Conservation (phyloP, 2,888 invertebrate genomes). For the Heliconius ethilla region DNA sequence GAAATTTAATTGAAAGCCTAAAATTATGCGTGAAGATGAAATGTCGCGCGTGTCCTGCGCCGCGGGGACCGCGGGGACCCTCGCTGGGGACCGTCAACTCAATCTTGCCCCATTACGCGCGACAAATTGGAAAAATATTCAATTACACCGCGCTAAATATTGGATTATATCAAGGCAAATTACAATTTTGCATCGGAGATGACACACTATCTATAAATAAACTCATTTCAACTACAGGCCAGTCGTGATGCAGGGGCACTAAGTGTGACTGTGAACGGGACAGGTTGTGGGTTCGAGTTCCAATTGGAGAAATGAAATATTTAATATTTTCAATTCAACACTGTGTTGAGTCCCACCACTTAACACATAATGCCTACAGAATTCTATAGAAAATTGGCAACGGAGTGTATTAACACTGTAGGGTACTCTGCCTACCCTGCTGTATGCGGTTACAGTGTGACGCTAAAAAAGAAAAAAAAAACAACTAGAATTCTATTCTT, state of each 20-base stretch:
- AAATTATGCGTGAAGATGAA: constrained; percentile 57
- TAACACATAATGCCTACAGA: no score
- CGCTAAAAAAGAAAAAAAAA: no score
- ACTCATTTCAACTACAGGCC: constrained; percentile 31
- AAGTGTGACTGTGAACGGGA: no score
- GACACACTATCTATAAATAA: constrained; percentile 53
- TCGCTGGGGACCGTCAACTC: constrained; percentile 76
- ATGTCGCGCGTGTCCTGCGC: constrained; percentile 45
- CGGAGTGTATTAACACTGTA: no score
- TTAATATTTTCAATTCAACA: no score
- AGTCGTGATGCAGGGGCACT: no score
- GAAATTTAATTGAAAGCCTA: constrained; percentile 55
- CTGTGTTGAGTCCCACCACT: no score
- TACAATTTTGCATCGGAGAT: constrained; percentile 75
- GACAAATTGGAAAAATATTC: constrained; percentile 83
- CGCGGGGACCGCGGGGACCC: constrained; percentile 33
- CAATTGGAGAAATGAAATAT: no score
- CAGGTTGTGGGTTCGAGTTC: no score
- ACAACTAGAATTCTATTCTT: constrained; percentile 9
- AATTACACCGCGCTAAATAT: constrained; percentile 81
- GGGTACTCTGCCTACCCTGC: no score
- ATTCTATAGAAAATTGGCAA: no score
- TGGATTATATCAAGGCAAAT: constrained; percentile 81
- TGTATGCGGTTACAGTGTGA: no score
- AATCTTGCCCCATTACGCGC: constrained; percentile 82